phyloP scores from a whole-genome alignment of 2,888 invertebrate species.

The Cantharis flavilabris region DNA sequence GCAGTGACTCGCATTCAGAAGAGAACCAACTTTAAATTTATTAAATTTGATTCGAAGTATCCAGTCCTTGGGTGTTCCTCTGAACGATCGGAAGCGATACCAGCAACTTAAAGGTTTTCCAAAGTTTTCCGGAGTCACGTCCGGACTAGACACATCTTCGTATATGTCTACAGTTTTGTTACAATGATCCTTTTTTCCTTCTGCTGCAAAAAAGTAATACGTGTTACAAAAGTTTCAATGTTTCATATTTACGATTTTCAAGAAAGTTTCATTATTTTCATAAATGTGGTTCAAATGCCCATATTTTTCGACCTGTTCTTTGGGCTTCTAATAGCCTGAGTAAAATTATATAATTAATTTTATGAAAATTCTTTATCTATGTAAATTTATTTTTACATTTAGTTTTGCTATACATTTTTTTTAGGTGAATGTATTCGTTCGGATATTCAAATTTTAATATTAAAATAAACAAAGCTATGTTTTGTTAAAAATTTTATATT shows the following conservation, averaged over 20 bases:
- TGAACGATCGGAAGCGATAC: constrained; percentile 87
- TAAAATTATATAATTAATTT: too few relatives aligned
- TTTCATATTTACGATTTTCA: background rate
- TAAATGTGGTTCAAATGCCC: background rate
- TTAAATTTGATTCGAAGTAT: constrained; percentile 87
- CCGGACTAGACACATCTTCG: constrained; percentile 88
- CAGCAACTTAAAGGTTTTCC: constrained; percentile 87
- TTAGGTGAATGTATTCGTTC: background rate
- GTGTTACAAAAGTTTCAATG: background rate
- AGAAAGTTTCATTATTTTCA: background rate
- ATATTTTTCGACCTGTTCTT: background rate
- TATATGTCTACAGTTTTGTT: constrained; percentile 94
- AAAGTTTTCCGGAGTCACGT: constrained; percentile 79
- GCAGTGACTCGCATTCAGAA: constrained; percentile 86
- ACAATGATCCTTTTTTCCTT: constrained; percentile 82
- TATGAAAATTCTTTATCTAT: background rate
- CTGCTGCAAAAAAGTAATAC: constrained; percentile 53
- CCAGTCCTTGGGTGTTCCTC: constrained; percentile 88
- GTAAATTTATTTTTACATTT: background rate
- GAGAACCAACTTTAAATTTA: constrained; percentile 88
- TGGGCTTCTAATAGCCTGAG: too few relatives aligned
- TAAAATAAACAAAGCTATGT: background rate
- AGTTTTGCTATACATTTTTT: background rate
- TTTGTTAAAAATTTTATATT: background rate
- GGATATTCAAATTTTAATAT: background rate